A percentile compares a stretch with the other conserved stretches of the same genome.
These are phyloP conservation scores for Axis porcinus DNA, from an alignment of 2,113 vertebrate genomes.

Conservation along the genomic window DNA sequence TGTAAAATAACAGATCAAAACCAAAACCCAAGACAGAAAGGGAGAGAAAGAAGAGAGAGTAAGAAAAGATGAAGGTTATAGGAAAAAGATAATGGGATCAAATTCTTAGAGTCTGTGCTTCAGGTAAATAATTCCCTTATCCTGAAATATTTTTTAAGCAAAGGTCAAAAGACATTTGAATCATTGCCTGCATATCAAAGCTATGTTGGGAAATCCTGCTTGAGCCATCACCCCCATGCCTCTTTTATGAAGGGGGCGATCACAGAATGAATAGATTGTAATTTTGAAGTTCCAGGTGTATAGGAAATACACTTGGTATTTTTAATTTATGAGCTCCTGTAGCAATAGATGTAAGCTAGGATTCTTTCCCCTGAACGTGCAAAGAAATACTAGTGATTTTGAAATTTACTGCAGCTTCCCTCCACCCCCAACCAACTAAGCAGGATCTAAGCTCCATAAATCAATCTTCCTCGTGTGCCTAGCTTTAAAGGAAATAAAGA, in stretches of 20 bases:
- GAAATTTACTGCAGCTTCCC: slow-evolving; percentile 66
- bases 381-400: slow-evolving; percentile 54
- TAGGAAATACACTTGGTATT: slow-evolving; percentile 66
- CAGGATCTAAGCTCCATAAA: slow-evolving; percentile 70
- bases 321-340: slow-evolving; percentile 70
- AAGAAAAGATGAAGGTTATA: not conserved
- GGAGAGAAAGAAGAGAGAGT: not conserved
- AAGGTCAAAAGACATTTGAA: slow-evolving; percentile 48
- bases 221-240: not conserved
- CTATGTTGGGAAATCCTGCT: not conserved
- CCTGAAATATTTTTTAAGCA: slow-evolving; percentile 27
- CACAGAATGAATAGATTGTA: slow-evolving; percentile 51
- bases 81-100: not conserved
- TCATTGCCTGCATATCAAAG: slow-evolving; percentile 57
- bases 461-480: slow-evolving; percentile 58
- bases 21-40: not conserved
- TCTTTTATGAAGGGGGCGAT: slow-evolving; percentile 26
- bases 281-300: slow-evolving; percentile 69
- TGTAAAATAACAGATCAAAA: not conserved
- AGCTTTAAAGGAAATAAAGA: slow-evolving; percentile 66
- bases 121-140: not conserved
- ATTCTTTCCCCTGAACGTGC: not conserved
- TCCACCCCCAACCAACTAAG: not conserved
- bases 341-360: slow-evolving; percentile 4
- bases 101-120: not conserved